Evolutionary conservation across 2,888 invertebrate genomes (phyloP).

Genomic region (Polydrusus tereticollis): DNA sequence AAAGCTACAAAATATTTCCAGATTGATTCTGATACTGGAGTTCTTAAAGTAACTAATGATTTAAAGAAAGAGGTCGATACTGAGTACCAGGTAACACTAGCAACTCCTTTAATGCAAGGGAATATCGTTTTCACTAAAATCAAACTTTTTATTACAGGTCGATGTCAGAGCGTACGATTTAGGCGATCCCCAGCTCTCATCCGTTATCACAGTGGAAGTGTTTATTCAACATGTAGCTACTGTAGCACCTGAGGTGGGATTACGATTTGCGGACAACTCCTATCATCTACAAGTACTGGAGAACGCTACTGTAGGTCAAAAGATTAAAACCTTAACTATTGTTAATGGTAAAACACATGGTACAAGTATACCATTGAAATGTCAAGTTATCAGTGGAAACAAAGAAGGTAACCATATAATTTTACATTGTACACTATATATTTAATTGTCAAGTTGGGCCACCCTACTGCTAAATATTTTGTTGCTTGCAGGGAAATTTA

Average conservation of each 20-base stretch:
- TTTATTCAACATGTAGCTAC: constrained; percentile 85
- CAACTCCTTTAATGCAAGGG: neutral
- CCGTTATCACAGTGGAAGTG: constrained; percentile 84
- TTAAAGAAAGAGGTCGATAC: constrained; percentile 87
- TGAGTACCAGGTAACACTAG: constrained; percentile 86
- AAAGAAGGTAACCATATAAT: constrained; percentile 81
- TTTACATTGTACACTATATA: no score
- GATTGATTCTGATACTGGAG: constrained; percentile 87
- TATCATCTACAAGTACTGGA: constrained; percentile 88
- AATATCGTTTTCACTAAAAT: no score
- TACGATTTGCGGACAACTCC: constrained; percentile 89
- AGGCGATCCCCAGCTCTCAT: constrained; percentile 87
- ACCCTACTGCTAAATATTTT: no score
- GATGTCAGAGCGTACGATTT: constrained; percentile 89
- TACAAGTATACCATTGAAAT: constrained; percentile 80
- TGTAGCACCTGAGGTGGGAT: constrained; percentile 77
- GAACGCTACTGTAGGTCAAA: constrained; percentile 76
- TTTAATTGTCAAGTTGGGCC: no score
- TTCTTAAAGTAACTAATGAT: constrained; percentile 85
- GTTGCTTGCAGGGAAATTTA: constrained; percentile 79
- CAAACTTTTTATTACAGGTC: constrained; percentile 69
- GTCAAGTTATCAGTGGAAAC: constrained; percentile 83
- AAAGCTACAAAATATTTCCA: constrained; percentile 89
- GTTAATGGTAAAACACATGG: constrained; percentile 80
- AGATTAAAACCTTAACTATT: constrained; percentile 80